A percentile compares a stretch with the other conserved stretches of the same genome.
phyloP scores from a whole-genome alignment of 64 coral and sea anemone species.

The Montipora efflorescens region DNA sequence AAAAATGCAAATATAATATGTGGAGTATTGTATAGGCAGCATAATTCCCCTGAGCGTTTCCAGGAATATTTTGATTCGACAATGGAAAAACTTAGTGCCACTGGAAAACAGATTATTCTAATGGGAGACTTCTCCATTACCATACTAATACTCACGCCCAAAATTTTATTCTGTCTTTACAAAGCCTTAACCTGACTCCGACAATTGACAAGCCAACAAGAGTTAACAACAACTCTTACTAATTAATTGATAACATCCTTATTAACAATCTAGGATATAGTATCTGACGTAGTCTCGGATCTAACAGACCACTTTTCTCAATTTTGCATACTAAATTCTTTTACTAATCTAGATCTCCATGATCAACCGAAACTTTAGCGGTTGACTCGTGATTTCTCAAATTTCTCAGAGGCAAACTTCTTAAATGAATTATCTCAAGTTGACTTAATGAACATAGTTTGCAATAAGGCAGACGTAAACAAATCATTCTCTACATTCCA shows the following conservation, averaged over 20 bases:
- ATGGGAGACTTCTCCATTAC: constrained; percentile 12
- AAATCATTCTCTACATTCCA: too few species aligned
- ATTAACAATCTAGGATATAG: constrained; percentile 48
- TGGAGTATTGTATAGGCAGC: constrained; percentile 8
- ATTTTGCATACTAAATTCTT: constrained; percentile 34
- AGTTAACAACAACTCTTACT: constrained; percentile 46
- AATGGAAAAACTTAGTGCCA: background rate
- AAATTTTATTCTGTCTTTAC: constrained; percentile 36
- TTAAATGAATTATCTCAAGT: too few species aligned
- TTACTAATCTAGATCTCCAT: constrained; percentile 50
- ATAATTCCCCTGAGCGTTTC: constrained; percentile 45
- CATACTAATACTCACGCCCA: constrained; percentile 42
- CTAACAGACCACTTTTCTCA: background rate
- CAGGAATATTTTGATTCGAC: too few species aligned
- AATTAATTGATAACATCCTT: constrained; percentile 14
- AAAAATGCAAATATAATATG: constrained; percentile 30
- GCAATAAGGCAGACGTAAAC: too few species aligned
- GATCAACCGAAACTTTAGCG: constrained; percentile 42
- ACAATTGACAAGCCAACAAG: constrained; percentile 40
- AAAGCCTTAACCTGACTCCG: constrained; percentile 2
- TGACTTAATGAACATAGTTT: too few species aligned
- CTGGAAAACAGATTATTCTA: constrained; percentile 40
- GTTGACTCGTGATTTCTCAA: background rate
- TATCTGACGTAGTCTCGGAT: constrained; percentile 24
- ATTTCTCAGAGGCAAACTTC: too few species aligned